Evolutionary conservation across 2,888 invertebrate species (phyloP).

Genomic region (Cybosia mesomella): DNA sequence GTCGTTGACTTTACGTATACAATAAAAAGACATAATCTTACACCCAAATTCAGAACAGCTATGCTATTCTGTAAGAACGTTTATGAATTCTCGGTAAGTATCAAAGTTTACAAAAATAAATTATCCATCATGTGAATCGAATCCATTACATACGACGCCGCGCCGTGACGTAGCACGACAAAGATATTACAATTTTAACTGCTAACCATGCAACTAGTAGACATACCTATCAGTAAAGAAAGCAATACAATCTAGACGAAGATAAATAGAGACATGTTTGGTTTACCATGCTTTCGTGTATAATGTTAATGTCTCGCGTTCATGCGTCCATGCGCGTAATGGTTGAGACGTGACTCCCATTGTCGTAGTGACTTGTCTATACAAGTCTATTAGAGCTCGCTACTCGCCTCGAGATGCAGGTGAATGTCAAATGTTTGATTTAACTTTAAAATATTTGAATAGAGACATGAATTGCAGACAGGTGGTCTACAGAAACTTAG

Average conservation of each 20-base stretch:
- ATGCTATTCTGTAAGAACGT: no score
- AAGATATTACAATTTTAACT: neutral
- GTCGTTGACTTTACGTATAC: no score
- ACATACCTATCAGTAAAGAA: slow-evolving; percentile 4
- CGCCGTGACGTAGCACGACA: neutral
- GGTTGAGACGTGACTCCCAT: slow-evolving; percentile 68
- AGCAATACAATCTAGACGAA: slow-evolving; percentile 33
- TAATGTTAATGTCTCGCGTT: slow-evolving; percentile 58
- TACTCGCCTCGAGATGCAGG: slow-evolving; percentile 31
- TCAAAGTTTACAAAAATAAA: neutral
- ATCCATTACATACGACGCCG: no score
- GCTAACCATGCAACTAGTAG: neutral
- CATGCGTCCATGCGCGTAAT: slow-evolving; percentile 64
- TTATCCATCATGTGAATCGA: neutral
- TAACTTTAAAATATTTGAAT: neutral
- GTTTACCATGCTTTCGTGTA: slow-evolving; percentile 48
- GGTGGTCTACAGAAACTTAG: neutral
- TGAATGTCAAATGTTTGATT: slow-evolving; percentile 18
- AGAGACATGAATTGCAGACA: neutral
- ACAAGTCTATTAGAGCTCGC: slow-evolving; percentile 43
- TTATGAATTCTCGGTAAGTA: no score
- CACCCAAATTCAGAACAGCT: no score
- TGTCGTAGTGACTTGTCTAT: slow-evolving; percentile 47
- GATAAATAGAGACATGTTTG: slow-evolving; percentile 47
- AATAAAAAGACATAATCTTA: no score